These are phyloP conservation scores for Punctoribates punctum DNA, from an alignment of 2,888 invertebrate genomes.

Conservation along the genomic window DNA sequence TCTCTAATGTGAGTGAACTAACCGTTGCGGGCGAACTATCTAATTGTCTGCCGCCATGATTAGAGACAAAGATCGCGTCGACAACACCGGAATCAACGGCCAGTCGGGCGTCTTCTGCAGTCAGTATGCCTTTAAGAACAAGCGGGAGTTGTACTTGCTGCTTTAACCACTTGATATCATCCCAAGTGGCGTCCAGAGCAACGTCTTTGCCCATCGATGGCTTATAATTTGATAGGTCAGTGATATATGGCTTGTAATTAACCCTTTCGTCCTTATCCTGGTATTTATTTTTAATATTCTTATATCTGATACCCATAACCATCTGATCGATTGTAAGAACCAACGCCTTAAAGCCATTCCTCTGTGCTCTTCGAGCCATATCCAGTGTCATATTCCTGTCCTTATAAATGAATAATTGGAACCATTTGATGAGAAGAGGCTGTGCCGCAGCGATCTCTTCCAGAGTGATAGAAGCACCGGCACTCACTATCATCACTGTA, in stretches of 20 bases:
- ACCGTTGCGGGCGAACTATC: constrained; percentile 80
- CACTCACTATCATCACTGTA: constrained; percentile 76
- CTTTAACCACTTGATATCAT: constrained; percentile 80
- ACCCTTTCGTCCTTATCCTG: constrained; percentile 66
- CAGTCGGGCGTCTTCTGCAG: constrained; percentile 75
- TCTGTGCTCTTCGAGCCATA: constrained; percentile 73
- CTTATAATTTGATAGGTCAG: not conserved
- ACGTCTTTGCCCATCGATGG: constrained; percentile 3
- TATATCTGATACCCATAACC: constrained; percentile 54
- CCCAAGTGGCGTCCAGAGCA: constrained; percentile 62
- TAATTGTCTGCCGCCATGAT: constrained; percentile 87
- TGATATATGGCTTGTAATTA: constrained; percentile 66
- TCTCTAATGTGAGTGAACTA: no score
- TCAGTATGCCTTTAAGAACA: constrained; percentile 78
- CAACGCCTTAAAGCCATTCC: constrained; percentile 76
- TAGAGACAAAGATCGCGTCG: constrained; percentile 79
- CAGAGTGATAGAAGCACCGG: constrained; percentile 77
- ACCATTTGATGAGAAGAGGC: constrained; percentile 75
- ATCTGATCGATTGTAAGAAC: constrained; percentile 86
- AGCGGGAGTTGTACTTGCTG: constrained; percentile 71
- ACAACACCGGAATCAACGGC: constrained; percentile 67
- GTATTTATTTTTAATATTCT: constrained; percentile 78
- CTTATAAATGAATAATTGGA: constrained; percentile 84
- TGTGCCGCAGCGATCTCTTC: constrained; percentile 78
- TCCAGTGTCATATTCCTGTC: constrained; percentile 67